Evolutionary conservation across 2,888 invertebrate genomes (phyloP).

Genomic region (Portevinia maculata): DNA sequence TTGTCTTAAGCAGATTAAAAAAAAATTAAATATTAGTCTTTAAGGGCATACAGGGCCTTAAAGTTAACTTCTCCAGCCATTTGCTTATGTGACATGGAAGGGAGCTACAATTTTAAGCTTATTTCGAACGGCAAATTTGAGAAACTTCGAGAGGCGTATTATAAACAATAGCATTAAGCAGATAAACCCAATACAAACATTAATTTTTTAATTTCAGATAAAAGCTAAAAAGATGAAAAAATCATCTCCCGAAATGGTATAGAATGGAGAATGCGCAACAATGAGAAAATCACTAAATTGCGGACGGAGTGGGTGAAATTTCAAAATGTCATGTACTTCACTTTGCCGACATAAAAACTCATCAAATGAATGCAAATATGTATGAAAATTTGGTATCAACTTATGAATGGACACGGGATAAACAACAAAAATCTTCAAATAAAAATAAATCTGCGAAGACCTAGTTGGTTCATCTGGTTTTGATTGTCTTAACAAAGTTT

Average conservation of each 20-base stretch:
- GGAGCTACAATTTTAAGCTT: too few species aligned
- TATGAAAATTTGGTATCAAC: constrained; percentile 37
- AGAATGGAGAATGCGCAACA: constrained; percentile 43
- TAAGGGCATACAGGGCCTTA: too few species aligned
- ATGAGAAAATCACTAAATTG: constrained; percentile 13
- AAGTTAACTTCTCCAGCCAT: too few species aligned
- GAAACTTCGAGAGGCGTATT: too few species aligned
- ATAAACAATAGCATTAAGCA: too few species aligned
- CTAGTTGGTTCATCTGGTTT: constrained; percentile 33
- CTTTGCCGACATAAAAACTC: constrained; percentile 38
- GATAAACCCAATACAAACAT: neutral
- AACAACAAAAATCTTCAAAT: constrained; percentile 11
- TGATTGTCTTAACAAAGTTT: constrained; percentile 37
- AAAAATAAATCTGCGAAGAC: constrained; percentile 39
- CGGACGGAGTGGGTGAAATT: constrained; percentile 41
- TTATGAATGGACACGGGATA: constrained; percentile 29
- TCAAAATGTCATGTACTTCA: constrained; percentile 36
- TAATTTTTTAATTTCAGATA: constrained; percentile 75
- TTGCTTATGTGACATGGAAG: too few species aligned
- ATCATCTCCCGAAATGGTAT: constrained; percentile 78
- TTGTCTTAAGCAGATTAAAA: too few species aligned
- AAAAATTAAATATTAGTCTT: too few species aligned
- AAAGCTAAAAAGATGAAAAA: constrained; percentile 80
- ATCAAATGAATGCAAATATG: constrained; percentile 28
- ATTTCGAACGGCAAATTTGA: too few species aligned